Conservation (phyloP, 53 echinoderm and acorn worm genomes). For the Actinopyga echinites region DNA sequence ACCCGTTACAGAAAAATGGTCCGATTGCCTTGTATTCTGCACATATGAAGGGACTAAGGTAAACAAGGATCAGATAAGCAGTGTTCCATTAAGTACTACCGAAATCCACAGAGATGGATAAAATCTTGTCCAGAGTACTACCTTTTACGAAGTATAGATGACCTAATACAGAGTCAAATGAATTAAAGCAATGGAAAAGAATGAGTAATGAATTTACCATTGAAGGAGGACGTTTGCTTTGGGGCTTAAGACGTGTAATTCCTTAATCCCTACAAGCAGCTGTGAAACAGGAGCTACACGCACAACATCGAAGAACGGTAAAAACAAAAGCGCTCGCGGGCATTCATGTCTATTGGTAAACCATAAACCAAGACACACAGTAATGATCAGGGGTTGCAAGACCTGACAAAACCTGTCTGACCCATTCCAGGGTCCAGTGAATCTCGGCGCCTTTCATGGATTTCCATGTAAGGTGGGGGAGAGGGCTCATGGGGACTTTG, state of each 20-base stretch:
- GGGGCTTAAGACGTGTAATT: slow-evolving; percentile 9
- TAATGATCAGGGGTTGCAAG: neutral
- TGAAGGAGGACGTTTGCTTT: neutral
- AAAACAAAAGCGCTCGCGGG: slow-evolving; percentile 34
- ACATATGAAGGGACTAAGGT: too few relatives aligned
- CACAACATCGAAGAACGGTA: slow-evolving; percentile 6
- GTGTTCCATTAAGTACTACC: too few relatives aligned
- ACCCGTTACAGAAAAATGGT: too few relatives aligned
- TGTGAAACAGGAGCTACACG: slow-evolving; percentile 5
- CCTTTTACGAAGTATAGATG: too few relatives aligned
- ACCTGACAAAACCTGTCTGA: neutral
- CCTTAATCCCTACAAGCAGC: neutral
- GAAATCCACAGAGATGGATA: neutral
- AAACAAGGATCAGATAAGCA: too few relatives aligned
- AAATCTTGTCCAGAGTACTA: neutral
- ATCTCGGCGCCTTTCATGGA: neutral
- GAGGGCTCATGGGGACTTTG: slow-evolving; percentile 38
- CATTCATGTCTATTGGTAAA: slow-evolving; percentile 33
- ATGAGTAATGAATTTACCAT: neutral
- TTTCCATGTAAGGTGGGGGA: neutral
- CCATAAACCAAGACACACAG: slow-evolving; percentile 14
- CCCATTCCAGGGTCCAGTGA: neutral
- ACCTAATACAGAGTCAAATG: neutral
- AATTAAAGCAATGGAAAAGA: neutral
- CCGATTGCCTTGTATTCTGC: too few relatives aligned